Evolutionary conservation across 37 sponge, comb jelly and placozoan species (phyloP), one percentile per base, ranked within the genome.

Genomic region (Tethya wilhelma): DNA sequence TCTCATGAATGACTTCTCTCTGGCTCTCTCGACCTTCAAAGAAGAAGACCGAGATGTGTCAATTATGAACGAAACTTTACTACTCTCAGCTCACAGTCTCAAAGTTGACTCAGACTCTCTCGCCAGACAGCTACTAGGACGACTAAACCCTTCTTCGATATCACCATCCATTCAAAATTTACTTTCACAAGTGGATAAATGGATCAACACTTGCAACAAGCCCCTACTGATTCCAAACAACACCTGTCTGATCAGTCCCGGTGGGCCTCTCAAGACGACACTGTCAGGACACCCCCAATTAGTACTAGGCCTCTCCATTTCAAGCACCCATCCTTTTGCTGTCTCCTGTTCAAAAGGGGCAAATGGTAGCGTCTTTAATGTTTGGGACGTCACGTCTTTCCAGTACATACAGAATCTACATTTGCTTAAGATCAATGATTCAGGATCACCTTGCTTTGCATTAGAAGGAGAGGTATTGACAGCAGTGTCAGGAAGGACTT

Each of bases 191-290:
- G 84, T 78, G 23, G n/a, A 57, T 30, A 6, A 66, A 0, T 87
- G 87, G 87, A 44, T 55, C 22, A 56, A 40, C 29, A 4, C 33
- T 4, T 59, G 34, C 19, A 19, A 78, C 2, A 60, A 20, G 7
- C 63, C 33, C 66, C 57, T 31, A n/a, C 43, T 88, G 0, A 19
- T 34, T 32, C 89, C 89, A 69, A 23, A 42, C 4, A 77, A 83
- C 56, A 68, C 58, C 34, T 88, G 84, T 30, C 79, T 88, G 20
- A 83, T 83, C 69, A 44, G 73, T 45, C 90, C 90, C 17, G 90
- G 90, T 36, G 85, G 85, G 25, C 69, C 78, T n/a, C 56, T 89
- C 20, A 78, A 78, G 64, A 69, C 85, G 23, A 83, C 85, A 1
- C 66, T 89, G n/a, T 77, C 64, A 39, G 85, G 85, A 1, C 90